Conservation (phyloP, 2,888 invertebrate species). For the Malthinus flaveolus region DNA sequence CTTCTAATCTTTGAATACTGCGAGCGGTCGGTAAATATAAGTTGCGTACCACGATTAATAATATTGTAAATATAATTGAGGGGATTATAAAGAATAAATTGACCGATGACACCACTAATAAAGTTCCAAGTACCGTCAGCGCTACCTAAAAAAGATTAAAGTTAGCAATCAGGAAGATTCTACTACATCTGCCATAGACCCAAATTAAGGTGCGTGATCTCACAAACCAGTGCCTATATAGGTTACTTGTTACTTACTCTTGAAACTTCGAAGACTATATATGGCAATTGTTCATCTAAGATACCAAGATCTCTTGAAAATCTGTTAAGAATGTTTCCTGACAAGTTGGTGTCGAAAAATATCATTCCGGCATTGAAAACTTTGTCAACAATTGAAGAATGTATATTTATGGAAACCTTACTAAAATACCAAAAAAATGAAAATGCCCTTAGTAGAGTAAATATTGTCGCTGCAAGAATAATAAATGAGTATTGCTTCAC, state of each 20-base stretch:
- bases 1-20: constrained; percentile 72
- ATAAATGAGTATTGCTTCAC: constrained; percentile 40
- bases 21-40: constrained; percentile 76
- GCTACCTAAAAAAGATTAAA: constrained; percentile 53
- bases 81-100: constrained; percentile 71
- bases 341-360: constrained; percentile 35
- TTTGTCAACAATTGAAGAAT: constrained; percentile 30
- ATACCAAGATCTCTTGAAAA: constrained; percentile 38
- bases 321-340: constrained; percentile 39
- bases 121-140: constrained; percentile 66
- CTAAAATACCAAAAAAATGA: constrained; percentile 38
- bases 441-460: constrained; percentile 33
- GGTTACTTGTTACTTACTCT: constrained; percentile 23
- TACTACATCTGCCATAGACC: too few species aligned
- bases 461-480: constrained; percentile 28
- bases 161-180: too few species aligned
- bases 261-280: constrained; percentile 29
- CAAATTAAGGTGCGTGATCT: too few species aligned
- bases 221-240: too few species aligned
- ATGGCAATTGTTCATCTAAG: constrained; percentile 37
- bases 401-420: constrained; percentile 38
- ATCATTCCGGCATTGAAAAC: constrained; percentile 35
- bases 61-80: constrained; percentile 62
- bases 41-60: constrained; percentile 65
- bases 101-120: constrained; percentile 69